Evolutionary conservation across 2,113 vertebrate species (phyloP).

Genomic region (Himantopus leucocephalus): DNA sequence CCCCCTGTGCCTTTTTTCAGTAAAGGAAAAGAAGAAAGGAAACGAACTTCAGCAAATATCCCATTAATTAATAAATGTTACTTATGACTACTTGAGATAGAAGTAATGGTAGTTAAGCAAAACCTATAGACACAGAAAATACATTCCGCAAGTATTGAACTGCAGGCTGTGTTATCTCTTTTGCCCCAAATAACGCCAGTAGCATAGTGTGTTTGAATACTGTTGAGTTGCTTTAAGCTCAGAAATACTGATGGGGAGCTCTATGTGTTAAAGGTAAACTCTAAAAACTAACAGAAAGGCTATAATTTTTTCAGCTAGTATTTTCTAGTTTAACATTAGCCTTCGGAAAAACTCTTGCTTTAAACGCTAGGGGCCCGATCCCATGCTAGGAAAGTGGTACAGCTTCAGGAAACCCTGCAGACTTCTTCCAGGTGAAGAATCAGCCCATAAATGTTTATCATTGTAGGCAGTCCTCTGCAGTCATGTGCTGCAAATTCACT

Average conservation of each 20-base stretch:
- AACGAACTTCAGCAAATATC: constrained; percentile 63
- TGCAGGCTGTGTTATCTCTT: neutral
- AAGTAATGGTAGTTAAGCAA: constrained; percentile 35
- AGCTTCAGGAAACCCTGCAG: neutral
- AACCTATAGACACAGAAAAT: constrained; percentile 22
- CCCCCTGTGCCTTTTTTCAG: constrained; percentile 57
- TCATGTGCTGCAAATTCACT: neutral
- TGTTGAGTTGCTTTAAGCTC: neutral
- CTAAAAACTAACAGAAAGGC: neutral
- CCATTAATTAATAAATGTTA: constrained; percentile 73
- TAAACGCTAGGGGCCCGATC: neutral
- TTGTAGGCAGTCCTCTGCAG: neutral
- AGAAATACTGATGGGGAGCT: neutral
- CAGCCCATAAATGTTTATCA: neutral
- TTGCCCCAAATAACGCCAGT: neutral
- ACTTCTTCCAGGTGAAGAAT: constrained; percentile 23
- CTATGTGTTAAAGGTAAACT: neutral
- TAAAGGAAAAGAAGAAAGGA: constrained; percentile 66
- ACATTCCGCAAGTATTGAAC: neutral
- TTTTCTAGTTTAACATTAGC: neutral
- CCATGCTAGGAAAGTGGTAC: neutral
- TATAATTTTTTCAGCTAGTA: neutral
- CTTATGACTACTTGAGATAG: constrained; percentile 48
- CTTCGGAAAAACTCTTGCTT: neutral
- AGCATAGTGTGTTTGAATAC: neutral